Percentiles rank a stretch among this genome's conserved stretches.
phyloP scores from a whole-genome alignment of 2,113 vertebrate species.

The Prionailurus viverrinus region DNA sequence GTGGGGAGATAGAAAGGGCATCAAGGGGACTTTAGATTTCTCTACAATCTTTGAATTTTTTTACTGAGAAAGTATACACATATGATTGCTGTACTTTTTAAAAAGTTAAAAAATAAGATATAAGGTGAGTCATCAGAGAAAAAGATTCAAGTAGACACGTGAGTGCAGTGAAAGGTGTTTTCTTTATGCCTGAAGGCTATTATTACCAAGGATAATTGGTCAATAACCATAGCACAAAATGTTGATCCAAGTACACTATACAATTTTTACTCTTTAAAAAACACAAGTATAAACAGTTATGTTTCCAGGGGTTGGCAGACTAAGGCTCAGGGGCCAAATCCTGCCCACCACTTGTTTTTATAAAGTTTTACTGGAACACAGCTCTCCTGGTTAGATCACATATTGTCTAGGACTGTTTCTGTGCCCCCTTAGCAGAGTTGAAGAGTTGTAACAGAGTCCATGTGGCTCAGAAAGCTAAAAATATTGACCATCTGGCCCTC shows the following conservation, averaged over 20 bases:
- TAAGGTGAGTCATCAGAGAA: neutral
- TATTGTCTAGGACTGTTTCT: neutral
- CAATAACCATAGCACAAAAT: neutral
- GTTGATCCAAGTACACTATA: neutral
- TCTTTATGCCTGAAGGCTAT: neutral
- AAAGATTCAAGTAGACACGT: neutral
- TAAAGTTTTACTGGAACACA: neutral
- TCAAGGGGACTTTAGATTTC: neutral
- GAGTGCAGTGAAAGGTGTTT: neutral
- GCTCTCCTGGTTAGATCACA: neutral
- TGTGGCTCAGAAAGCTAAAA: neutral
- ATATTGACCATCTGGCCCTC: neutral
- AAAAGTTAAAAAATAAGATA: neutral
- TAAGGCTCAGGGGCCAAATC: neutral
- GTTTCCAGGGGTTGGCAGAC: neutral
- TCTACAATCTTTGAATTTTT: neutral
- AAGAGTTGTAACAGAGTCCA: neutral
- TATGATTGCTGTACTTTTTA: neutral
- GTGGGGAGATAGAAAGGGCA: neutral
- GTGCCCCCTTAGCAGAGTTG: rapidly evolving
- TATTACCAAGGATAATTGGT: neutral
- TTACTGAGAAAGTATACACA: neutral
- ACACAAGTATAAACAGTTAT: neutral
- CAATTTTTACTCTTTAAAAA: neutral
- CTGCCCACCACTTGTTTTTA: neutral